Conservation (phyloP, 2,113 vertebrate genomes). For the Sceloporus undulatus region DNA sequence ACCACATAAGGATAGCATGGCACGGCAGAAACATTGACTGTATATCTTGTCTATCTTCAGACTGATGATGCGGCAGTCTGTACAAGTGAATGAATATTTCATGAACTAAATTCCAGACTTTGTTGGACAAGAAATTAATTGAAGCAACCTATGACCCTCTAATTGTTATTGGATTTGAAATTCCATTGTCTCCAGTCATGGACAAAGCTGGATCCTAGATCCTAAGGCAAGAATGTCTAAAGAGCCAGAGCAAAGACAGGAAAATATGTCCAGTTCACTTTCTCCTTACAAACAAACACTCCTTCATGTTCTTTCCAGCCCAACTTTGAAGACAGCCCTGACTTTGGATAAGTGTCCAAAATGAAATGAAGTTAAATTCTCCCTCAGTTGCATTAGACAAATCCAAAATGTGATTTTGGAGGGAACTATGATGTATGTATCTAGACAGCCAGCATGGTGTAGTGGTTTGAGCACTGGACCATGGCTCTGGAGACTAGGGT, state of each 20-base stretch:
- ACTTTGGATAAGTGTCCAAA: too few species aligned
- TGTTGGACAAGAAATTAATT: not conserved
- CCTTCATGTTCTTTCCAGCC: too few species aligned
- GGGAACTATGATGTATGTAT: too few species aligned
- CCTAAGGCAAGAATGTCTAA: not conserved
- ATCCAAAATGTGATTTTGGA: too few species aligned
- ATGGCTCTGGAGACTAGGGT: too few species aligned
- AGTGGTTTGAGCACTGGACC: too few species aligned
- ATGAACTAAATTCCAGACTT: not conserved
- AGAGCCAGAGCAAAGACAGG: not conserved
- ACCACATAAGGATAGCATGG: constrained; percentile 1
- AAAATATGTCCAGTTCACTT: not conserved
- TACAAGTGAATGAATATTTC: not conserved
- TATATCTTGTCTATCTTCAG: not conserved
- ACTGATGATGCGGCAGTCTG: not conserved
- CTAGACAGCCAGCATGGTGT: too few species aligned
- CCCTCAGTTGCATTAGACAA: too few species aligned
- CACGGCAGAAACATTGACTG: not conserved
- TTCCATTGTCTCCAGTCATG: not conserved
- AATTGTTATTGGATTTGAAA: not conserved
- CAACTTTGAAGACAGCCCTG: too few species aligned
- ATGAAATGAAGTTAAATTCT: too few species aligned
- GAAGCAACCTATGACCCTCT: not conserved
- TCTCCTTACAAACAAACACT: too few species aligned
- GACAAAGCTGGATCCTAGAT: not conserved